Evolutionary conservation across 2,888 invertebrate species (phyloP), one percentile per base, ranked within the genome.

Genomic region (Agrochola macilenta): DNA sequence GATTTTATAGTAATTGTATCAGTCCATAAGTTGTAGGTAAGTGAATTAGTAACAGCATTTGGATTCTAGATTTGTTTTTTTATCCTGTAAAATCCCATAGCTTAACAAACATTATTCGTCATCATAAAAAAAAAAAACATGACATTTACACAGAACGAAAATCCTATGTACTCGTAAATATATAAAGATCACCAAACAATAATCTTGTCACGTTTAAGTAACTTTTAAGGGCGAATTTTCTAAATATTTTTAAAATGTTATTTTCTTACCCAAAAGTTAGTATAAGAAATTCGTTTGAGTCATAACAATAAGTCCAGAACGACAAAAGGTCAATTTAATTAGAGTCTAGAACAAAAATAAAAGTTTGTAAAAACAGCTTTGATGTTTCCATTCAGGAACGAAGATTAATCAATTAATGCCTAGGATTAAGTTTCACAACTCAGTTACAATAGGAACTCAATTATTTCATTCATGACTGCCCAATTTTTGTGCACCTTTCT

Each of bases 291-390:
- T 81, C 39, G 46, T 78, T 84, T 69, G 46, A 74, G n/a, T 85
- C 65, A 75, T 80, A 80, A 86, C 39, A 84, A 83, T 78, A 54
- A 86, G 66, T 65, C 23, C 60, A 66, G 43, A 68, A 76, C 46
- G 72, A 46, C 74, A 70, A 82, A 83, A 88, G 74, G 79, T 80
- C 78, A 84, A 84, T 82, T 78, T 72, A 79, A 88, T 88, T 88
- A 84, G 58, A 26, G 60, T 76, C 49, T 71, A 49, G 65, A 88
- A 81, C 66, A 74, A 86, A 79, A 82, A 84, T 75, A 81, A 63
- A 74, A 77, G 68, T 61, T 66, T 73, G 39, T 52, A 14, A 68
- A 72, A 75, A 70, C 64, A 75, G 61, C 75, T 78, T 74, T 74
- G 64, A 72, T 58, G 70, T 82, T 72, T 58, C 58, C 35, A 35